Conservation (phyloP, 2,113 vertebrate genomes). For the Barnardius zonarius region DNA sequence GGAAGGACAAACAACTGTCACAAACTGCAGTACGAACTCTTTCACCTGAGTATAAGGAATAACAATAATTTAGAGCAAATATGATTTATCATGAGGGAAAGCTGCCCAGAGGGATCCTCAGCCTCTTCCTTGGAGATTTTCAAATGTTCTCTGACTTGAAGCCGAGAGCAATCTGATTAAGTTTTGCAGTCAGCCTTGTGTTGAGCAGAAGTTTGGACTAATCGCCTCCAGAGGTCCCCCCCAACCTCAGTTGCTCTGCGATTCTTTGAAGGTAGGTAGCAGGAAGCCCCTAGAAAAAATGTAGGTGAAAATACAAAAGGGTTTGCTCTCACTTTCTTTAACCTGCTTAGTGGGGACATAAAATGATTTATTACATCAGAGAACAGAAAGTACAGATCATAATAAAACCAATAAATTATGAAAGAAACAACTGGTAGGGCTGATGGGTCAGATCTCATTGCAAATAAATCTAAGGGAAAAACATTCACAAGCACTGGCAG, state of each 20-base stretch:
- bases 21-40: neutral
- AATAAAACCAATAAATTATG: constrained; percentile 49
- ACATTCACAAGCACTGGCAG: neutral
- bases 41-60: neutral
- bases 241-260: neutral
- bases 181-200: neutral
- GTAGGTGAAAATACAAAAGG: neutral
- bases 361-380: constrained; percentile 33
- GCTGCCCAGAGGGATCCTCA: neutral
- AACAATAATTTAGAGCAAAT: neutral
- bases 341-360: neutral
- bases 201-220: neutral
- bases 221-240: neutral
- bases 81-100: neutral
- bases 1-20: neutral
- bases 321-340: neutral
- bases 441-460: constrained; percentile 24
- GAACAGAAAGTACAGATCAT: constrained; percentile 40
- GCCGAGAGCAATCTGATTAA: neutral
- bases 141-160: neutral
- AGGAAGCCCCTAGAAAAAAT: neutral
- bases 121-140: neutral
- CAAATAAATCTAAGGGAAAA: constrained; percentile 33
- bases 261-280: neutral
- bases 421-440: neutral